Conservation (phyloP, 2,888 invertebrate genomes). For the Acronicta aceris region DNA sequence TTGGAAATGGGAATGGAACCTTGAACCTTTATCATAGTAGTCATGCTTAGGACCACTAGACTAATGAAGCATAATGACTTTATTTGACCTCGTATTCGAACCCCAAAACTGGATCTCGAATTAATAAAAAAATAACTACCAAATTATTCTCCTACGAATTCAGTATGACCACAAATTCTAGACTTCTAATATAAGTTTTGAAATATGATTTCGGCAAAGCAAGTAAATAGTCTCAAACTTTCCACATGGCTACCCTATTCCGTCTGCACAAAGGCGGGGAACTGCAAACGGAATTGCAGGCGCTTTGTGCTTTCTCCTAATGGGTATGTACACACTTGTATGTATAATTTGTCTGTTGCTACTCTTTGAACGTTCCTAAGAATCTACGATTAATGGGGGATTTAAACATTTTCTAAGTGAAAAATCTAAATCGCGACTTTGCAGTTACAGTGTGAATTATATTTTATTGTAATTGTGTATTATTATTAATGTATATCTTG, state of each 20-base stretch:
- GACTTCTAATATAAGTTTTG: constrained; percentile 10
- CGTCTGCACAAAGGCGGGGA: constrained; percentile 59
- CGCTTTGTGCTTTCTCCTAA: constrained; percentile 63
- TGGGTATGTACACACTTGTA: constrained; percentile 38
- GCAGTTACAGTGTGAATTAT: not conserved
- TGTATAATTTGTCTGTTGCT: constrained; percentile 22
- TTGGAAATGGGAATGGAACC: no score
- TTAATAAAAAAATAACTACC: no score
- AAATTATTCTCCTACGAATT: not conserved
- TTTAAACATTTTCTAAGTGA: not conserved
- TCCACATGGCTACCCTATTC: constrained; percentile 48
- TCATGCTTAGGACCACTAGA: no score
- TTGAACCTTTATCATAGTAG: no score
- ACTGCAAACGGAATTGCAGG: constrained; percentile 66
- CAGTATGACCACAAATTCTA: not conserved
- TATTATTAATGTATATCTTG: no score
- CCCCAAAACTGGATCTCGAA: no score
- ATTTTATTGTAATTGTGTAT: no score
- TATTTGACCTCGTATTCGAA: no score
- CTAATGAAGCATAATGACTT: no score
- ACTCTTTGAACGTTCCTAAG: constrained; percentile 15
- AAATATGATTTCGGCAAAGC: constrained; percentile 26
- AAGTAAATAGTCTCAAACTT: constrained; percentile 31
- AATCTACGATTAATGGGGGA: not conserved
- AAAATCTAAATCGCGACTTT: not conserved